Conservation (phyloP, 2,797 vertebrate genomes). For the Microchirus variegatus region DNA sequence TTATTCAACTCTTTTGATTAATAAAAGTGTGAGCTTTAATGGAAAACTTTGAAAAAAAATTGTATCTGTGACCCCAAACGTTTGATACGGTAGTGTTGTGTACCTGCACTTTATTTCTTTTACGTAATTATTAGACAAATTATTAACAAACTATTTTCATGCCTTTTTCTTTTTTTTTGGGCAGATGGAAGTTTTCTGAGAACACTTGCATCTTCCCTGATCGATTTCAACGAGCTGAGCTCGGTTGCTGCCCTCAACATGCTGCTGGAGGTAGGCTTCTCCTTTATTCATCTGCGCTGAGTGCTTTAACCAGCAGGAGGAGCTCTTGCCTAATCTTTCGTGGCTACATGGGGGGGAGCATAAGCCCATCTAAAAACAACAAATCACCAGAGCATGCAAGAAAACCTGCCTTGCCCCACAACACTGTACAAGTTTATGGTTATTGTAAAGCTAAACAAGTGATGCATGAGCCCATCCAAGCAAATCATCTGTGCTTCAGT, state of each 20-base stretch:
- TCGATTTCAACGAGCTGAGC: slow-evolving; percentile 97
- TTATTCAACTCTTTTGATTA: too few species aligned
- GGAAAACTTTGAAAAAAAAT: too few species aligned
- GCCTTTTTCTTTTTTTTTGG: neutral
- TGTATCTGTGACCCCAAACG: too few species aligned
- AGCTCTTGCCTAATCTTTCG: slow-evolving; percentile 64
- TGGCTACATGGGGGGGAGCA: slow-evolving; percentile 17
- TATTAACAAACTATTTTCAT: too few species aligned
- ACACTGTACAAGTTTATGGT: slow-evolving; percentile 42
- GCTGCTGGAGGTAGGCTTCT: slow-evolving; percentile 91
- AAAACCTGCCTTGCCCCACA: slow-evolving; percentile 41
- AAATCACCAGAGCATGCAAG: slow-evolving; percentile 28
- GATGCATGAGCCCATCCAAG: slow-evolving; percentile 26
- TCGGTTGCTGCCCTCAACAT: slow-evolving; percentile 96
- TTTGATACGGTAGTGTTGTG: too few species aligned
- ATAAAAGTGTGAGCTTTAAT: too few species aligned
- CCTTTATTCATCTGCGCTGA: neutral
- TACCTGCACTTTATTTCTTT: neutral
- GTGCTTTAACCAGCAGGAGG: slow-evolving; percentile 74
- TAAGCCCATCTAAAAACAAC: slow-evolving; percentile 51
- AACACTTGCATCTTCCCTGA: slow-evolving; percentile 91
- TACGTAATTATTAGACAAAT: neutral
- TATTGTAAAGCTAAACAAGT: slow-evolving; percentile 40
- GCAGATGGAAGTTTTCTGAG: slow-evolving; percentile 95
- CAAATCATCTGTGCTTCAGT: slow-evolving; percentile 35